Base-by-base conservation (phyloP, 2,113 vertebrate genomes). In the Heterotis niloticus region DNA sequence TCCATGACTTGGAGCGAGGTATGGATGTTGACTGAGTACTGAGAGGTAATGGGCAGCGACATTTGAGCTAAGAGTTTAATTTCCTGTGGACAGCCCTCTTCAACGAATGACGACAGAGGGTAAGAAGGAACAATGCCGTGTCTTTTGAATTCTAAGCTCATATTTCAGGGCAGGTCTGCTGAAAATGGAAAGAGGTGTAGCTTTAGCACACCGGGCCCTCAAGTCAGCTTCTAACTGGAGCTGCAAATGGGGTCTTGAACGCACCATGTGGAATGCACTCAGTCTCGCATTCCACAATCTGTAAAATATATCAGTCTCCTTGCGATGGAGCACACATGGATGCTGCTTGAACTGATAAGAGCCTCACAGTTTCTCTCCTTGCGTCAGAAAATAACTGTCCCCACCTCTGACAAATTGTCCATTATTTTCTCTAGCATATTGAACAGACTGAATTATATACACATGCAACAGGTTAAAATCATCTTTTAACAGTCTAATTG, bases 151-250 rank as follows among this genome's bases (percentile, higher is more conserved):
- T 24, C 26, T 24, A 14, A 28, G 66, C 26, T 14, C 66, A 29
- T 68, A 24, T 68, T 68, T 68, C 65, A 29, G 66, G 13, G 26
- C 34, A 68, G 66, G 66, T 68, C 66, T 28, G 24, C 26, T 68
- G 66, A 29, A 16, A 44, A 44, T 7, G 34, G 34, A 2, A 44
- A 44, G 7, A 2, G 34, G 34, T 44, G 34, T 72, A 52, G 34
- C 34, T 52, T n/a, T 72, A 51, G 17, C 10, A 24, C 18, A 34
- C 18, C 69, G 54, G 51, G 54, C 11, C 69, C 12, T n/a, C 0
- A 51, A 52, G 29, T 51, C 69, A 72, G 17, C 23, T 52, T 52
- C 20, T 4, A 54, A 18, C 34, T 72, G 20, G 65, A 34, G 28
- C 73, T 10, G 26, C 7, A 24, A 11, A 26, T 24, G 17, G 57